A percentile compares a stretch with the other conserved stretches of the same genome.
These are phyloP conservation scores for Trachythela sp. DNA, from an alignment of 64 coral and sea anemone species.

Conservation along the genomic window DNA sequence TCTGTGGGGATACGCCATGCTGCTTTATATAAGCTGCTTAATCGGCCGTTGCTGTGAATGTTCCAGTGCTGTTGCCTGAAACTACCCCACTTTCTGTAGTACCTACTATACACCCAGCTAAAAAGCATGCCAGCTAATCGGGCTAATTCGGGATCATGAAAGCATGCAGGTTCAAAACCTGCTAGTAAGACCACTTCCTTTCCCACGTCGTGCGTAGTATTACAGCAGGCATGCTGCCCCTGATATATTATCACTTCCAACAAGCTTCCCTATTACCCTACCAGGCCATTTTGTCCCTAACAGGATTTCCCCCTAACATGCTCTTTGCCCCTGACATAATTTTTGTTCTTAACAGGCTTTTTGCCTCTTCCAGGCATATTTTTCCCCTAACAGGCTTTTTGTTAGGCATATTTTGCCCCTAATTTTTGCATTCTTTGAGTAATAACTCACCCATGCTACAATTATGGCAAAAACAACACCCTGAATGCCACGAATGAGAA, in stretches of 20 bases:
- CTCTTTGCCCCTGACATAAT: neutral
- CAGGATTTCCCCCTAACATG: neutral
- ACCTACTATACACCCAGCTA: no score
- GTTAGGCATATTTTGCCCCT: neutral
- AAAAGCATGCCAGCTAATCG: neutral
- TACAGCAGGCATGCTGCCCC: neutral
- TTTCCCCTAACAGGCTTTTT: neutral
- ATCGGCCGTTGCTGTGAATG: slow-evolving; percentile 28
- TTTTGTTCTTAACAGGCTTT: neutral
- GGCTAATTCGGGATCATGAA: neutral
- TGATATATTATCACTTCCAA: neutral
- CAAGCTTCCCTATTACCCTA: neutral
- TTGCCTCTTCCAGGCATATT: neutral
- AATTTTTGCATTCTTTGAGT: neutral
- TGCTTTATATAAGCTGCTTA: neutral
- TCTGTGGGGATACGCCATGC: neutral
- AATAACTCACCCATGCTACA: neutral
- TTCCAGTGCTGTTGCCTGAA: no score
- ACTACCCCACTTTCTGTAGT: no score
- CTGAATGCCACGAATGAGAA: slow-evolving; percentile 16
- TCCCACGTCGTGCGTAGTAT: neutral
- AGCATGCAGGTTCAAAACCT: neutral
- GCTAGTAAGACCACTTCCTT: neutral
- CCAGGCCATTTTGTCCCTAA: neutral
- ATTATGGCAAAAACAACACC: neutral